Evolutionary conservation across 2,888 invertebrate species (phyloP), one percentile per base, ranked within the genome.

Genomic region (Cheilosia scutellata): DNA sequence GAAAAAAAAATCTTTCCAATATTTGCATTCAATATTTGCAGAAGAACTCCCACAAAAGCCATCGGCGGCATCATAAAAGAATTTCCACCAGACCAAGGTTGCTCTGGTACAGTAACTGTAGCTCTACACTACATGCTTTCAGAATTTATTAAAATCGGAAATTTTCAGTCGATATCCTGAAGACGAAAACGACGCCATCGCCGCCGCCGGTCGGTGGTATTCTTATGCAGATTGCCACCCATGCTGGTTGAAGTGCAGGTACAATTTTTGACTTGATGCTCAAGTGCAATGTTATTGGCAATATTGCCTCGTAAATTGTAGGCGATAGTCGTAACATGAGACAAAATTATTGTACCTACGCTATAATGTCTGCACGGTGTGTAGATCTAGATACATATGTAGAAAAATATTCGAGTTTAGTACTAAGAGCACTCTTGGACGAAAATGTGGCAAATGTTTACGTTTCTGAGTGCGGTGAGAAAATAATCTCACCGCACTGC

Each of bases 1-100:
- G 20, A 44, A 27, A 65, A 82, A 44, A 49, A 66, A 66, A 62
- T 58, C 27, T 68, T 72, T 82, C 62, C 72, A 72, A 72, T 77
- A 71, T 74, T 68, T 68, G 68, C 57, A 49, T 78, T 74, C 70
- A 83, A 83, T 78, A 83, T 83, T 83, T 83, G 83, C 63, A 29
- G 20, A 68, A 31, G 25, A 63, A 57, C 78, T 62, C 16, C 47
- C 53, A 16, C 37, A 68, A 33, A 55, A 51, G 60, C 51, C 44
- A 6, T 4, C 37, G 40, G 42, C 42, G 31, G 42, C 42, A 25
- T 29, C 37, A 55, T 53, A 29, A 13, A 51, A 62, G 25, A 40
- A 53, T 20, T 72, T 72, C 51, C 9, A 25, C 16, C 55, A 55
- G 57, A 75, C 57, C 25, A 25, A 5, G 31, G 29, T 2, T 33